Conservation (phyloP, 2,113 vertebrate genomes). For the Cichladusa arquata region DNA sequence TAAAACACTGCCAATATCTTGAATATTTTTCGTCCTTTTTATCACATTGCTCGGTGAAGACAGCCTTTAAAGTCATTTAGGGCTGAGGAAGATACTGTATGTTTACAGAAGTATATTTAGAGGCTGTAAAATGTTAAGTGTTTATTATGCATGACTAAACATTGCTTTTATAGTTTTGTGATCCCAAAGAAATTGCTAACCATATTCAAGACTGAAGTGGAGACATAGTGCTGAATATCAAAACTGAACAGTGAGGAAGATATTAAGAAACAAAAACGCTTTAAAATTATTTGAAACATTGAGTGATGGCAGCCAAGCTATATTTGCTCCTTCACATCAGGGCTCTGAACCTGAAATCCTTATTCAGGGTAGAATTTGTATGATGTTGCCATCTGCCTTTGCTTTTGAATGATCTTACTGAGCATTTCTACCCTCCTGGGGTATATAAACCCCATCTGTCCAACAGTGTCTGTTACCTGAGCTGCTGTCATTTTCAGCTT, state of each 20-base stretch:
- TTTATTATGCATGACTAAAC: background rate
- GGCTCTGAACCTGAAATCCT: background rate
- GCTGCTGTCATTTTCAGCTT: background rate
- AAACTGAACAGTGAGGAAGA: background rate
- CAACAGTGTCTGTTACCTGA: background rate
- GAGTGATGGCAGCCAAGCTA: background rate
- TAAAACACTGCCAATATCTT: background rate
- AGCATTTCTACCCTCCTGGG: slow-evolving; percentile 16
- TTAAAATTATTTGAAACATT: background rate
- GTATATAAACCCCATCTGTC: slow-evolving; percentile 39
- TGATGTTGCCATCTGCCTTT: slow-evolving; percentile 1
- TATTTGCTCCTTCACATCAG: background rate
- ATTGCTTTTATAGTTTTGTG: background rate
- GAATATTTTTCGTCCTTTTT: background rate
- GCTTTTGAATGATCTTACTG: background rate
- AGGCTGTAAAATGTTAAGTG: background rate
- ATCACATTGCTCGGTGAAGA: background rate
- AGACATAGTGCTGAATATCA: background rate
- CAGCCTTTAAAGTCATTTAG: background rate
- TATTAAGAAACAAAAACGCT: background rate
- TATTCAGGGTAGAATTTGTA: background rate
- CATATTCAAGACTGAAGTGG: background rate
- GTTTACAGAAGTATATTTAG: background rate
- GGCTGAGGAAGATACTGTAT: background rate
- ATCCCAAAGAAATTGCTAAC: background rate